phyloP scores from a whole-genome alignment of 2,797 vertebrate species.

The Lagodon rhomboides region DNA sequence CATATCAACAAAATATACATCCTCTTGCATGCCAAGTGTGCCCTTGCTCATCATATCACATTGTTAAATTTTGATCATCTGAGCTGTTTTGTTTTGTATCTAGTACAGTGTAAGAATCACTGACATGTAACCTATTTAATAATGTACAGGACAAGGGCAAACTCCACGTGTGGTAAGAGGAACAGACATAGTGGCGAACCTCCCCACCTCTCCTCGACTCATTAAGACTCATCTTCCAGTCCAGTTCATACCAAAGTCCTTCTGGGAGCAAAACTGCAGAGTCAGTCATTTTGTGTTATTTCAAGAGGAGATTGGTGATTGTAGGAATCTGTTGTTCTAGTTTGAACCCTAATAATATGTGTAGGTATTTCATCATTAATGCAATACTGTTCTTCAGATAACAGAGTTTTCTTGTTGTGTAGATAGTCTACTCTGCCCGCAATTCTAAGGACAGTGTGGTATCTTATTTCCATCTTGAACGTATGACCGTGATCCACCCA shows the following conservation, averaged over 20 bases:
- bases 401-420: background rate
- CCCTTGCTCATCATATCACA: no score
- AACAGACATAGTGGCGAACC: slow-evolving; percentile 47
- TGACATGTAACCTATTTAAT: background rate
- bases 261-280: slow-evolving; percentile 79
- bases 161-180: slow-evolving; percentile 32
- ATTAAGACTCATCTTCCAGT: slow-evolving; percentile 79
- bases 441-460: slow-evolving; percentile 91
- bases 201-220: slow-evolving; percentile 67
- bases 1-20: no score
- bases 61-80: background rate
- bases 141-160: background rate
- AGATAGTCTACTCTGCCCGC: slow-evolving; percentile 88
- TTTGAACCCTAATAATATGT: no score
- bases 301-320: background rate
- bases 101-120: background rate
- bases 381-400: background rate
- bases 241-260: slow-evolving; percentile 74
- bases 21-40: no score
- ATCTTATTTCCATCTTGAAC: slow-evolving; percentile 90
- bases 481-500: slow-evolving; percentile 84
- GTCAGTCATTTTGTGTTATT: slow-evolving; percentile 21
- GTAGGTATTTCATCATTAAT: background rate
- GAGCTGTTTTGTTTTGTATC: background rate
- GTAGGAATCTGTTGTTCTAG: background rate